Percentiles rank a stretch among this genome's conserved stretches.
Evolutionary conservation across 1,140 invertebrate genomes (phyloP).

Genomic region (Leptinotarsa lineolata): DNA sequence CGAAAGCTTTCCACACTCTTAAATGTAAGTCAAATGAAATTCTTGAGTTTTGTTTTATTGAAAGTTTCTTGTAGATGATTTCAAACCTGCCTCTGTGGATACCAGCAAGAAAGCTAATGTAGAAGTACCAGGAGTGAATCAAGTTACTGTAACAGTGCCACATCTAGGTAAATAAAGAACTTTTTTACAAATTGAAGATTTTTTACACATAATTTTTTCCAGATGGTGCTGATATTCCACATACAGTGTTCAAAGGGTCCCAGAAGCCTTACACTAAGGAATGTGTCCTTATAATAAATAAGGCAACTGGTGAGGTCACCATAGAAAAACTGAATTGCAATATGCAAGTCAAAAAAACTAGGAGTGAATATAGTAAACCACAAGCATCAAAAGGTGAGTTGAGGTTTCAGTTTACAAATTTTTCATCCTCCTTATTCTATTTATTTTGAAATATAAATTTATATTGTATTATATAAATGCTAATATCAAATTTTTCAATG

Average conservation of each 20-base stretch:
- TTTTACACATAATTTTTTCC: slow-evolving; percentile 25
- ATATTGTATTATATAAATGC: too few species aligned
- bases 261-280: slow-evolving; percentile 87
- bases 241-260: slow-evolving; percentile 93
- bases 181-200: background rate
- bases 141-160: slow-evolving; percentile 90
- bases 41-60: slow-evolving; percentile 14
- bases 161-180: slow-evolving; percentile 70
- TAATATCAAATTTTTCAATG: too few species aligned
- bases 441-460: too few species aligned
- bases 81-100: slow-evolving; percentile 95
- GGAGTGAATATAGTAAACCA: slow-evolving; percentile 61
- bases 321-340: slow-evolving; percentile 88
- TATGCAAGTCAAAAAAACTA: slow-evolving; percentile 93
- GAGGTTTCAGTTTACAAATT: too few species aligned
- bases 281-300: slow-evolving; percentile 93
- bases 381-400: slow-evolving; percentile 51
- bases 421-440: too few species aligned
- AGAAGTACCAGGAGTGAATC: slow-evolving; percentile 85
- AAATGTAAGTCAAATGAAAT: slow-evolving; percentile 72
- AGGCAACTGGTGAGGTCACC: slow-evolving; percentile 87
- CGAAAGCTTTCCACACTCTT: slow-evolving; percentile 80
- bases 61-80: slow-evolving; percentile 79
- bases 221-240: slow-evolving; percentile 83
- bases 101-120: slow-evolving; percentile 86